Evolutionary conservation across 1,140 invertebrate genomes (phyloP), one percentile per base, ranked within the genome.

Genomic region (Bombus terrestris): DNA sequence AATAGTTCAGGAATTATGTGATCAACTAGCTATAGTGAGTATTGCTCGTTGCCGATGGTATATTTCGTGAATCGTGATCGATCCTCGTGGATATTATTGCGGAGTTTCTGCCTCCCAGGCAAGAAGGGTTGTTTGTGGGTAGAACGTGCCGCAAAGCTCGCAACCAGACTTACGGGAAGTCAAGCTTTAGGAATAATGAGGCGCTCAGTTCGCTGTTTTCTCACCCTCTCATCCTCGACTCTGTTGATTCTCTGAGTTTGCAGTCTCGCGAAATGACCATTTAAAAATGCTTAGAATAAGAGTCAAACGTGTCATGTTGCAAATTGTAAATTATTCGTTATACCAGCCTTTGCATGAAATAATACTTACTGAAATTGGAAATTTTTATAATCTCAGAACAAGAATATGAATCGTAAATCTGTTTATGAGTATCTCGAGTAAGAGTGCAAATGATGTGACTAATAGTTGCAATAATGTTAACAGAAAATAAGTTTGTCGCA

Each of bases 141-240:
- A 73, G 83, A 89, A 91, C 92, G 92, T 93, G 92, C 91, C 75
- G 68, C 75, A 81, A 76, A 92, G 83, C 88, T 90, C 85, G 82
- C 83, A 80, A 82, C 79, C 62, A 71, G 85, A 89, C 88, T 93
- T 92, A 93, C 83, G 76, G 86, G 82, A 92, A 93, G 91, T 93
- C 89, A 86, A 91, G 85, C 88, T 88, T 87, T 69, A 83, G 88
- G 91, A 91, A 93, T 92, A 93, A 92, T 91, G 88, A 89, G 88
- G 87, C 73, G 87, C 71, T 47, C 53, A 37, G 69, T 43, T 47
- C 72, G 39, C 53, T 81, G 77, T 62, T 85, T 85, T 72, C 73
- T 76, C 74, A 69, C 84, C 37, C 62, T 9, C 37, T 85, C 59
- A 8, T 74, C 28, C 9, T 43, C 28, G 9, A 3, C 28, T 53